Conservation (phyloP, 2,888 invertebrate species). For the Lochmaea crataegi region DNA sequence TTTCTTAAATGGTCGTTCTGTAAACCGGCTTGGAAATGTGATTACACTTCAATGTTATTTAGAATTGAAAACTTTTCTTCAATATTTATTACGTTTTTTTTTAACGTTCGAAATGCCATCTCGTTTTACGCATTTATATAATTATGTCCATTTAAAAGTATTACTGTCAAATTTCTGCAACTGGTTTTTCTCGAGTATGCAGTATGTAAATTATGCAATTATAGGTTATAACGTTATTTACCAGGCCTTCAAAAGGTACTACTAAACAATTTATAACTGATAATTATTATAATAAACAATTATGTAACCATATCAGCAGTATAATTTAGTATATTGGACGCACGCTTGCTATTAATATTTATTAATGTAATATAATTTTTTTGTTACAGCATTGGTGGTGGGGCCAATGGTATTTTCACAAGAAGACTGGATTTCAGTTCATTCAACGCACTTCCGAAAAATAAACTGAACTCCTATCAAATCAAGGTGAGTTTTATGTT, state of each 20-base stretch:
- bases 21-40: constrained; percentile 5
- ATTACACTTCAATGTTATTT: constrained; percentile 6
- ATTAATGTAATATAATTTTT: constrained; percentile 18
- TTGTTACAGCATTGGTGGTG: constrained; percentile 82
- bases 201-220: not conserved
- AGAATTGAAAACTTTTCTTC: constrained; percentile 2
- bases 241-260: not conserved
- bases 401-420: constrained; percentile 93
- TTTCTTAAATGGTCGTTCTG: constrained; percentile 12
- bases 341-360: not conserved
- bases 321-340: not conserved
- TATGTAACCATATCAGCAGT: not conserved
- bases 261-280: not conserved
- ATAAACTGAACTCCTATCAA: constrained; percentile 98
- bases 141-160: not conserved
- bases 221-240: not conserved
- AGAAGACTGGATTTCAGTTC: constrained; percentile 94
- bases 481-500: constrained; percentile 83
- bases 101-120: not conserved
- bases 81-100: constrained; percentile 10
- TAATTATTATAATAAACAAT: not conserved
- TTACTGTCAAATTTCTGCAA: constrained; percentile 6
- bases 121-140: not conserved
- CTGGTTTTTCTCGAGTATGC: not conserved
- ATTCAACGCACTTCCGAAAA: constrained; percentile 92